A percentile compares a stretch with the other conserved stretches of the same genome.
Evolutionary conservation across 2,797 vertebrate genomes (phyloP).

Genomic region (Molossus alvarezi): DNA sequence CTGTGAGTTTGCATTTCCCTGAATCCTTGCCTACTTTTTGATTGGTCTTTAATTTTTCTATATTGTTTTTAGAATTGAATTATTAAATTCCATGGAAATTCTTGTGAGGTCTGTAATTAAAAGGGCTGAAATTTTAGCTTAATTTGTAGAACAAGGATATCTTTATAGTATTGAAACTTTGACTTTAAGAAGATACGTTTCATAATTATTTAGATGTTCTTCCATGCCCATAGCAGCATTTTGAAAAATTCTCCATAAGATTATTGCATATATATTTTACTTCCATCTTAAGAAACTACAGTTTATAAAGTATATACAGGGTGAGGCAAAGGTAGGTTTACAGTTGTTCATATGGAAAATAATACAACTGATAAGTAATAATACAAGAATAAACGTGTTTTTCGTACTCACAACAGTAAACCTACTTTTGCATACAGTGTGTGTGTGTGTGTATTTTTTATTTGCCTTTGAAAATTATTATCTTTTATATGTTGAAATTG

Average conservation of each 20-base stretch:
- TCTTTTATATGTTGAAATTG: neutral
- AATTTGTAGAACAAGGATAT: neutral
- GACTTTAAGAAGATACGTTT: neutral
- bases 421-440: neutral
- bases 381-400: neutral
- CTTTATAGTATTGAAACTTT: neutral
- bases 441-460: neutral
- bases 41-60: neutral
- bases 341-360: neutral
- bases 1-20: neutral
- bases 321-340: neutral
- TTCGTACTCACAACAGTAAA: neutral
- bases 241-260: neutral
- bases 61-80: slow-evolving; percentile 19
- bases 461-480: neutral
- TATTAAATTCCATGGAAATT: neutral
- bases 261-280: neutral
- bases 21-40: neutral
- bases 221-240: neutral
- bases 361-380: no score
- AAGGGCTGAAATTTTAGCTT: neutral
- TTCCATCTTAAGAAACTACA: neutral
- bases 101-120: neutral
- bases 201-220: neutral
- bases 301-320: neutral